Evolutionary conservation across 92 coral and sea anemone genomes (phyloP), one percentile per base, ranked within the genome.

Genomic region (Blastomussa wellsi): DNA sequence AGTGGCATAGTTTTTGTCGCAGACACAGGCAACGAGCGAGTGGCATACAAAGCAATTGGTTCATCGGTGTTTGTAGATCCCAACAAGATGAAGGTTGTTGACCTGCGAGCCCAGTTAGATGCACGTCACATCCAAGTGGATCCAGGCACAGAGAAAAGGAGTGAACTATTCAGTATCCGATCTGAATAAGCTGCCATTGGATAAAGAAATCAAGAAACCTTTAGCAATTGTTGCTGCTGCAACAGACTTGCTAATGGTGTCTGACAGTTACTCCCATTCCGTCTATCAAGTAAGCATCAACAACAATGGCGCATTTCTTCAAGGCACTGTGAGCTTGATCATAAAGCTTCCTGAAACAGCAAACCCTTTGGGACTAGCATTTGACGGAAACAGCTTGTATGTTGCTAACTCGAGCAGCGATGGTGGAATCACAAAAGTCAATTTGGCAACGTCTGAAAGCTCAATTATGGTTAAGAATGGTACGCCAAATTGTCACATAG

Each of bases 301-400:
- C 76, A 82, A 88, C 91, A 82, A 88, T 55, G 87, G 91, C 9
- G 87, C 84, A 20, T 82, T 69, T 66, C 82, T 87, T 24, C 59
- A 24, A 75, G 87, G 87, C 9, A 82, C 87, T 75, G 83, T 81
- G 65, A 88, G 48, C 41, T n/a, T 72, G 20, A 19, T 87, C n/a
- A 12, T 88, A 38, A 88, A 73, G 79, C 60, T 88, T 29, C 62
- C 87, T 9, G 87, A 80, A 19, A 81, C 39, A 32, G 28, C 87
- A 42, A 33, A 82, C 31, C 87, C 84, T 39, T 82, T 41, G 16
- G 80, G 90, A 28, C 79, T 88, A 65, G 79, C 87, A 1, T 82
- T 37, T 78, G 77, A 44, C 42, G 87, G 70, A 41, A 81, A 39
- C 60, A 39, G 44, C 74, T 1, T 81, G 66, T 82, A 82, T 48